Percentiles rank a stretch among this genome's conserved stretches.
Evolutionary conservation across 2,888 invertebrate species (phyloP).

Genomic region (Volucella inanis): DNA sequence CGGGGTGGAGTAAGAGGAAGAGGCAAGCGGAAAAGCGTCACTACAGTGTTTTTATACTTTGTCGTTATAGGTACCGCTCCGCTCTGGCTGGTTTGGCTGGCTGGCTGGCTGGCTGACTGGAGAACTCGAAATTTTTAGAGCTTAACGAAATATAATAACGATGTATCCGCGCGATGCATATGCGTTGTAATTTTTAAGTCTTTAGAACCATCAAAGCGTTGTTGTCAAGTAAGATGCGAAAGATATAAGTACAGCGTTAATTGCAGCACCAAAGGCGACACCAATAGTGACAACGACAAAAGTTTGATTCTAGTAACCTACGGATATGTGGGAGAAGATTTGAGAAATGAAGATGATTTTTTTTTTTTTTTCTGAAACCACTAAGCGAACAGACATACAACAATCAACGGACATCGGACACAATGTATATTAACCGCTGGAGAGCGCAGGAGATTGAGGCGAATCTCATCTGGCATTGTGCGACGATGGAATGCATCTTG

Average conservation of each 20-base stretch:
- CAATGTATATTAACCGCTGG: conserved; percentile 33
- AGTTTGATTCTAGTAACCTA: background rate
- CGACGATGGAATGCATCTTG: conserved; percentile 58
- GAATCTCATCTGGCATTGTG: conserved; percentile 32
- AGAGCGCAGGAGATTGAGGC: conserved; percentile 22
- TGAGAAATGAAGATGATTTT: no score
- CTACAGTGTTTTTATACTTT: no score
- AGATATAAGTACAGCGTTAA: conserved; percentile 42
- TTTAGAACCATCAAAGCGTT: conserved; percentile 17
- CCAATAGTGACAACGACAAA: background rate
- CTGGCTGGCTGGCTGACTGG: background rate
- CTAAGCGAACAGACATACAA: conserved; percentile 10
- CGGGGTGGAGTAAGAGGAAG: background rate
- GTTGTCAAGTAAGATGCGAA: conserved; percentile 31
- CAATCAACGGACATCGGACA: conserved; percentile 25
- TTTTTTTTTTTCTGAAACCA: background rate
- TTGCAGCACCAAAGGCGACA: conserved; percentile 40
- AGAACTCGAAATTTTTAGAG: conserved; percentile 55
- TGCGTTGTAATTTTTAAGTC: conserved; percentile 4
- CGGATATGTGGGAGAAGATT: no score
- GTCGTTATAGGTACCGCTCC: no score
- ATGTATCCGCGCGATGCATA: conserved; percentile 47
- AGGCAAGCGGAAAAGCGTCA: background rate
- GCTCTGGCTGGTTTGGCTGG: background rate
- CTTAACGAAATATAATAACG: conserved; percentile 72